Base-by-base conservation (phyloP, 2,797 vertebrate genomes). In the Adelosebastes latens region DNA sequence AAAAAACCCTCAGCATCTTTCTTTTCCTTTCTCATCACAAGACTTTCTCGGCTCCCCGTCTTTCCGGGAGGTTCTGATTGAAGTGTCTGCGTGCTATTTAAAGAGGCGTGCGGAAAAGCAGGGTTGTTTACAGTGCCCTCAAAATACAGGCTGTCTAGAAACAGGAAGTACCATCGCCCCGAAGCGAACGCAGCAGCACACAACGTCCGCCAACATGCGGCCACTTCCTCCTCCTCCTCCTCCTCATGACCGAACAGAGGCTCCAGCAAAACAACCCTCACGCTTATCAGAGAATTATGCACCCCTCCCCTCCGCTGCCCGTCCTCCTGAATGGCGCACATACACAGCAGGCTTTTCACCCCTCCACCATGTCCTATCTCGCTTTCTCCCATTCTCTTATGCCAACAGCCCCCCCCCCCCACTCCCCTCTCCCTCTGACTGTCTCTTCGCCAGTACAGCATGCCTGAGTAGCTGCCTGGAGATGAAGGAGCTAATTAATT, bases 401-500 rank as follows among this genome's bases (percentile, higher is more conserved):
- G 79, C 84, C 79, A 67, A 80, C 86, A 77, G 52, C 59, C 63
- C 65, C 75, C 52, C 62, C 66, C 72, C 83, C 56, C 39, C 27
- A 42, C 72, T 10, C 9, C 66, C 12, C 49, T 52, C 70, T 60
- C 81, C 64, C 77, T 32, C 75, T 46, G 75, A 85, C 85, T 52
- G 85, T 87, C 90, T 85, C 86, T 84, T 80, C 80, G 87, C 90
- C 90, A 91, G 91, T 92, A 90, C 92, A 92, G 87, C 94, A 93
- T 95, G 95, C 94, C 94, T 93, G 93, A 95, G 93, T 95, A 94
- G 93, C 95, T 94, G 94, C 94, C 92, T 94, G 92, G 95, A 95
- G 95, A 96, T 95, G 95, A 95, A 96, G 94, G 94, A 96, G 95
- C 95, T 96, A 96, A 96, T 96, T 96, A 96, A 96, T 96, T 96